These are phyloP conservation scores for Nematolebias whitei DNA, from an alignment of 2,113 vertebrate genomes.

Conservation along the genomic window DNA sequence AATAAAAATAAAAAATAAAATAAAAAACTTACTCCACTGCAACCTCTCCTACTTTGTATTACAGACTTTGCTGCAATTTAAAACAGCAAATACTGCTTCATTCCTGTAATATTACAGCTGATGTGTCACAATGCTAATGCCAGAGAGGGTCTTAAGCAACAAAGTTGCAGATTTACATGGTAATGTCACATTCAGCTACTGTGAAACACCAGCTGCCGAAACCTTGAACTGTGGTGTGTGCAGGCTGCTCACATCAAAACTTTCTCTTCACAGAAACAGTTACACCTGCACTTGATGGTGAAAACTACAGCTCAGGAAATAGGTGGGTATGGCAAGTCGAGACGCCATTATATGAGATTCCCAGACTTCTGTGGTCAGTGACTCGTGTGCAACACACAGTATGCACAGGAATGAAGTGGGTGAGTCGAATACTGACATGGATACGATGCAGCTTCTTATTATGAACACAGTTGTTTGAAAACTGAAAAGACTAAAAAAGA, in stretches of 20 bases:
- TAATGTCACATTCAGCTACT: neutral
- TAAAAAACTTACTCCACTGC: neutral
- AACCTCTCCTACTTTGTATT: neutral
- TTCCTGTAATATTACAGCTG: no score
- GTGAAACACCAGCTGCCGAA: neutral
- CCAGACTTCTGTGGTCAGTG: neutral
- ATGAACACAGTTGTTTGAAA: neutral
- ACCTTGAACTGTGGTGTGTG: neutral
- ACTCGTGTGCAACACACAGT: neutral
- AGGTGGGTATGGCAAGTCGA: neutral
- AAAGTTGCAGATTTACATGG: neutral
- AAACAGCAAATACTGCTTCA: no score
- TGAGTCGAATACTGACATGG: neutral
- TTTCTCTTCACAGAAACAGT: no score
- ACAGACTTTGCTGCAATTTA: neutral
- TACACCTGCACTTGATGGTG: neutral
- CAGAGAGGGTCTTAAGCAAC: no score
- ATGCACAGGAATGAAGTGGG: neutral
- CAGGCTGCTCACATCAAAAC: neutral
- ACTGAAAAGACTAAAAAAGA: neutral
- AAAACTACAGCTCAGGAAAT: neutral
- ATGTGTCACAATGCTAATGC: no score
- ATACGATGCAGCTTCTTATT: neutral
- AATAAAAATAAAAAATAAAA: no score
- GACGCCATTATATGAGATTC: neutral